Evolutionary conservation across 2,113 vertebrate species (phyloP), one percentile per base, ranked within the genome.

Genomic region (Pagrus major): DNA sequence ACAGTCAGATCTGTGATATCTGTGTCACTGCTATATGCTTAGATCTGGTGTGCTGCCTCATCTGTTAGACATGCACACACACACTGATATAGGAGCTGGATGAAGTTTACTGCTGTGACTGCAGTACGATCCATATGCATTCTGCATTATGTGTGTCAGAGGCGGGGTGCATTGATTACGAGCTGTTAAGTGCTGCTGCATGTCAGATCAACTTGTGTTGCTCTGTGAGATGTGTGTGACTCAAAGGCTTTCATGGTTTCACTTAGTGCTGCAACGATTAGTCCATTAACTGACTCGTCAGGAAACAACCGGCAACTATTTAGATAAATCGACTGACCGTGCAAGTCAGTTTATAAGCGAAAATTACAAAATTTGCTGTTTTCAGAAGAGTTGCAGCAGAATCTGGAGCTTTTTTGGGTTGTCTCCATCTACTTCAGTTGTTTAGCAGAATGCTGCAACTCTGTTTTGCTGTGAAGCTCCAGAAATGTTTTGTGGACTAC

Each of bases 11-110:
- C 21, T 59, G 27, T 37, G 44, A 37, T 29, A 67, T 71, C 41
- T 61, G 68, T 81, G 58, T 49, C 87, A 64, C 10, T n/a, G 54
- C 52, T 61, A 3, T 16, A 3, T n/a, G 63, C 55, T 69, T 55
- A 33, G 35, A 69, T 52, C 49, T 52, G 52, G 5, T 9, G 16
- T 33, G 54, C 3, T 2, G 44, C 27, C 59, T 71, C 69, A 71
- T 71, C 71, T 71, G 71, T 59, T 58, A 18, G 27, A 73, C 60
- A 47, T 20, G 8, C 16, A 67, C 41, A 44, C 9, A 29, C 0
- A 59, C 15, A 73, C 11, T 35, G 8, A 31, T 0, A 59, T 6
- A 20, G 15, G 5, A 37, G 20, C 3, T 37, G 9, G 6, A 5
- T 21, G 69, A 20, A 5, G 27, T 6, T 54, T 41, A 23, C 41